Base-by-base conservation (phyloP, 1,140 invertebrate species). In the Tenebrio molitor region DNA sequence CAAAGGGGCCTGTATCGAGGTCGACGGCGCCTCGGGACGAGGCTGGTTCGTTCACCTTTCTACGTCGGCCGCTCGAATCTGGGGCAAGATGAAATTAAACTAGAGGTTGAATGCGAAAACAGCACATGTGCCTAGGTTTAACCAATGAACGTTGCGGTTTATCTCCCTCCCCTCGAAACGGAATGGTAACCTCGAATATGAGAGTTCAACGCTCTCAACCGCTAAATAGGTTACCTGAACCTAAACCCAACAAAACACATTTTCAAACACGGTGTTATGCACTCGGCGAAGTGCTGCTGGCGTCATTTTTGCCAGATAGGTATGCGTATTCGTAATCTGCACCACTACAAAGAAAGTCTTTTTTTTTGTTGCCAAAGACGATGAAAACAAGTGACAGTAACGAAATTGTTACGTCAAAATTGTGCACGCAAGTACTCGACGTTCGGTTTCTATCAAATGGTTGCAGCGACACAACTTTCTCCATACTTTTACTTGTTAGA, bases 71-170 rank as follows among this genome's bases (percentile, higher is more conserved):
- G 66, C 69, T 58, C 69, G 76, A 82, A 83, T 82, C 80, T 83
- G 78, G 81, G 81, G 77, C 81, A 83, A 83, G 81, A 83, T 83
- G 81, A 81, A 83, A 83, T 82, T 83, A 82, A 82, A 78, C 73
- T 82, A 78, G 80, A 82, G 80, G 80, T 80, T 82, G 77, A 78
- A 74, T 78, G 75, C 75, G 75, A 77, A 78, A 78, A 78, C 79
- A 79, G 77, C 74, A 78, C 77, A 79, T 78, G 74, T 79, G 65
- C 76, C 69, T 68, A 72, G 33, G 69, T 70, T 66, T 71, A 71
- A 46, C 79, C 79, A 81, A 80, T 81, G 21, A 66, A 62, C 72
- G 68, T 66, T 64, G 23, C 71, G 58, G 66, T 44, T 21, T 53
- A 46, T 23, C 67, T 72, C 77, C 78, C 74, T 69, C 69, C 64